Base-by-base conservation (phyloP, 2,797 vertebrate genomes). In the Spinus pinus region DNA sequence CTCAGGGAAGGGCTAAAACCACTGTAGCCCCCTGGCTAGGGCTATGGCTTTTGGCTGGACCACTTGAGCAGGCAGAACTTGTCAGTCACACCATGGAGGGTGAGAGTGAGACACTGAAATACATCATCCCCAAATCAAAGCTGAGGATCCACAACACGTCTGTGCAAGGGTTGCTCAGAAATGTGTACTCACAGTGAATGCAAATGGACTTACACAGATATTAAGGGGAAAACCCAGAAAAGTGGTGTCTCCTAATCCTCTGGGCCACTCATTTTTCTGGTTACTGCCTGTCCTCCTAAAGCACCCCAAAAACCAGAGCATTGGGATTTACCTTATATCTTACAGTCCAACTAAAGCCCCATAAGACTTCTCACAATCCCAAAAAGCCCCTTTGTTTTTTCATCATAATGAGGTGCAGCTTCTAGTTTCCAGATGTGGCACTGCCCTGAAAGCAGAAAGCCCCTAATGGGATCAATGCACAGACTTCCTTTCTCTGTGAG, bases 1-100 rank as follows among this genome's bases (percentile, higher is more conserved):
- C 24, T 4, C 10, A 16, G 22, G 30, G 35, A 88, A 86, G 37
- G 31, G 30, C n/a, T 61, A 19, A 62, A 78, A 35, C 7, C 4
- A 0, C 25, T 25, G 5, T 2, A 46, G 19, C 8, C 21, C 23
- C 28, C 12, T 71, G 73, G 33, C 44, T 14, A 47, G 35, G 25
- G 22, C 39, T 51, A 3, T 2, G 5, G 66, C 9, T 87, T 92
- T 79, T 33, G 58, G 44, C 41, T 66, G 37, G 44, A 44, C 27
- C 2, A 0, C 31, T 91, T 47, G 33, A 72, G 64, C 37, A 85
- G 78, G 50, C 27, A 46, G 46, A 58, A 67, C 10, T 69, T 37
- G 24, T 0, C 66, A 41, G 46, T 21, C 62, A 67, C 0, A 2
- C 27, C 39, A 1, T 1, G 8, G 50, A 46, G 21, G 13, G 50